These are phyloP conservation scores for Malurus alboscapulatus DNA, from an alignment of 2,113 vertebrate species.

Conservation along the genomic window DNA sequence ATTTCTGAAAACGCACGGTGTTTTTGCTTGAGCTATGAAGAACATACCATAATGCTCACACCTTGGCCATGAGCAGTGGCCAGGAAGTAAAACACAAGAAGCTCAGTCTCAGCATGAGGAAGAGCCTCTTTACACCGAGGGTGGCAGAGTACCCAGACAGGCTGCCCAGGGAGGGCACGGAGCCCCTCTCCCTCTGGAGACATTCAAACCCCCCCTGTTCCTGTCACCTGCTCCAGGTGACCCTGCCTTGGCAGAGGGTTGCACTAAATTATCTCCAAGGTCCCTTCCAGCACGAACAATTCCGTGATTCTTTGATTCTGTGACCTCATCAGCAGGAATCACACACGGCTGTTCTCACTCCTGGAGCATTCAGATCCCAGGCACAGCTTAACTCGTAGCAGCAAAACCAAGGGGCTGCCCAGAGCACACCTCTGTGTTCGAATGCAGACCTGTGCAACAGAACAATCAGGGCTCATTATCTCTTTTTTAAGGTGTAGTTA, in stretches of 20 bases:
- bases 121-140: neutral
- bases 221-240: neutral
- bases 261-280: neutral
- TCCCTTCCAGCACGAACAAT: neutral
- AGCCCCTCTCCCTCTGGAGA: neutral
- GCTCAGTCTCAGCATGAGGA: neutral
- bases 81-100: neutral
- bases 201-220: neutral
- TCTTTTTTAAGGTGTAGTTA: neutral
- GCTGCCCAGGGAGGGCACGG: neutral
- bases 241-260: neutral
- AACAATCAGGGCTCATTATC: neutral
- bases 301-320: neutral
- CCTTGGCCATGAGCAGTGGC: neutral
- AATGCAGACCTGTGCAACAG: neutral
- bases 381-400: neutral
- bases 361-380: fast-evolving
- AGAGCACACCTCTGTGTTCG: fast-evolving
- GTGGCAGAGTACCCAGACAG: neutral
- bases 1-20: neutral
- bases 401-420: neutral
- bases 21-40: neutral
- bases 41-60: neutral
- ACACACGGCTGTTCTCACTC: neutral
- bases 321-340: neutral